Evolutionary conservation across 2,113 vertebrate genomes (phyloP).

Genomic region (Ceyx melanurus): DNA sequence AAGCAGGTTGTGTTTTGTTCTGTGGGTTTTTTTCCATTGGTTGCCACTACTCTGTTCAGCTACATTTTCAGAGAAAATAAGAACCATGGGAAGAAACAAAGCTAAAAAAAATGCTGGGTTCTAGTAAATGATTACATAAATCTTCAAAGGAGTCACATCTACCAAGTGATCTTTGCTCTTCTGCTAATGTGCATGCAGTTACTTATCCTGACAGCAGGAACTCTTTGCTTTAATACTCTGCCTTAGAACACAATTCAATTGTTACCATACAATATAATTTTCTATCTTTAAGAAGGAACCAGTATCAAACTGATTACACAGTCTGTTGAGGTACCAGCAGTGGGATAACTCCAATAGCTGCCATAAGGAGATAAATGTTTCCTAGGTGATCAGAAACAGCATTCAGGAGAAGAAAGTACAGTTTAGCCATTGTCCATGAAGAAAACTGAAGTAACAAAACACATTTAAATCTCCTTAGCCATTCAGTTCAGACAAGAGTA

Average conservation of each 20-base stretch:
- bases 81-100: not conserved
- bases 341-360: not conserved
- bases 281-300: not conserved
- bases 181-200: not conserved
- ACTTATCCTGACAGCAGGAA: not conserved
- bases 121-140: slow-evolving; percentile 22
- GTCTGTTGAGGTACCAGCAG: not conserved
- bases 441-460: not conserved
- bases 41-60: not conserved
- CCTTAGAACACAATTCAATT: not conserved
- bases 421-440: not conserved
- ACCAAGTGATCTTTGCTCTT: slow-evolving; percentile 25
- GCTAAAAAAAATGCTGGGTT: not conserved
- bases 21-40: accelerated
- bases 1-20: not conserved
- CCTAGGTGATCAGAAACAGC: not conserved
- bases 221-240: not conserved
- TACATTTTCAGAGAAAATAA: not conserved
- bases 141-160: not conserved
- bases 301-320: not conserved
- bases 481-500: not conserved
- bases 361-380: not conserved
- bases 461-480: not conserved
- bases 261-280: not conserved
- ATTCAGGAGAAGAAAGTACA: not conserved